These are phyloP conservation scores for Lycaena phlaeas DNA, from an alignment of 2,888 invertebrate genomes.

Conservation along the genomic window DNA sequence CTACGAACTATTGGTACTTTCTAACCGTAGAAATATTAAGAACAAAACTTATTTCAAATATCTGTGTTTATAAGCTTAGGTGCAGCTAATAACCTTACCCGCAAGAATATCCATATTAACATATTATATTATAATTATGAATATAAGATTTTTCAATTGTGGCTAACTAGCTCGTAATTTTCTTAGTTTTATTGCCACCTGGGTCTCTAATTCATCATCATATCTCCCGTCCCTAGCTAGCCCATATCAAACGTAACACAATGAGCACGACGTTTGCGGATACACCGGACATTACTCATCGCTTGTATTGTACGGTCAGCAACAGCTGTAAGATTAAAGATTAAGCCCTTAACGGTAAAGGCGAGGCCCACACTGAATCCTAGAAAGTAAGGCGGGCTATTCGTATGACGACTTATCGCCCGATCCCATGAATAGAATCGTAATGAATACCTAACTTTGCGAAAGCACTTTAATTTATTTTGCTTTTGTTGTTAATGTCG, in stretches of 20 bases:
- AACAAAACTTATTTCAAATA: too few relatives aligned
- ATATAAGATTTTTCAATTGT: too few relatives aligned
- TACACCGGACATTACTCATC: constrained; percentile 50
- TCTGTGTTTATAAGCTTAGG: too few relatives aligned
- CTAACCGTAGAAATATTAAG: too few relatives aligned
- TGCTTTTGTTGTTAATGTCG: constrained; percentile 4
- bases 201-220: not conserved
- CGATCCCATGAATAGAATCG: constrained; percentile 6
- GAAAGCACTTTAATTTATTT: constrained; percentile 6
- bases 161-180: too few relatives aligned
- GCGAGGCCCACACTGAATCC: constrained; percentile 43
- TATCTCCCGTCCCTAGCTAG: not conserved
- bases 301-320: constrained; percentile 42
- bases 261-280: constrained; percentile 50
- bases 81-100: too few relatives aligned
- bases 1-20: too few relatives aligned
- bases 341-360: constrained; percentile 60
- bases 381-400: constrained; percentile 20
- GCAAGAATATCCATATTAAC: too few relatives aligned
- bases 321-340: constrained; percentile 57
- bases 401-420: constrained; percentile 15
- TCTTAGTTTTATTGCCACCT: not conserved
- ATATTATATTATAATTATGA: too few relatives aligned
- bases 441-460: constrained; percentile 9
- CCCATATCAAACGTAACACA: not conserved